Conservation (phyloP, 2,797 vertebrate genomes). For the Myotis planiceps region DNA sequence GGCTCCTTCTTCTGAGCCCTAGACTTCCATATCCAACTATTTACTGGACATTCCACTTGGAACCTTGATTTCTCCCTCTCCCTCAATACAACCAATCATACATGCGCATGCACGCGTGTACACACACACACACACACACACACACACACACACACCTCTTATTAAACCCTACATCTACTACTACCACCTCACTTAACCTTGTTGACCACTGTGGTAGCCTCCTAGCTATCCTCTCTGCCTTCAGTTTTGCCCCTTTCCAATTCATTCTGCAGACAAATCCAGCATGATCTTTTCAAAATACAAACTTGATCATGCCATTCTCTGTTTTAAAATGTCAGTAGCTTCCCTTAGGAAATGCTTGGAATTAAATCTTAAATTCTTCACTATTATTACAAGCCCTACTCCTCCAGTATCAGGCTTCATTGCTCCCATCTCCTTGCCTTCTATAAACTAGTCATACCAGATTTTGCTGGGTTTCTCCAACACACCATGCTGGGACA, state of each 20-base stretch:
- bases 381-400: neutral
- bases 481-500: neutral
- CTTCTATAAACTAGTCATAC: neutral
- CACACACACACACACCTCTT: neutral
- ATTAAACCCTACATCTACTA: neutral
- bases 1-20: neutral
- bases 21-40: neutral
- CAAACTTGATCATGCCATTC: neutral
- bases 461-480: neutral
- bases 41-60: neutral
- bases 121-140: fast-evolving
- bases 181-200: neutral
- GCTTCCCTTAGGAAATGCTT: slow-evolving; percentile 3
- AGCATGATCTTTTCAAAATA: neutral
- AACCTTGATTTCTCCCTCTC: neutral
- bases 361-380: neutral
- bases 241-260: neutral
- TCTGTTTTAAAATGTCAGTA: neutral
- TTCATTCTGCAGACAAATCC: neutral
- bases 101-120: neutral
- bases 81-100: neutral
- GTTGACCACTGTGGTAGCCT: neutral
- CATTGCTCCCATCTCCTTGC: neutral
- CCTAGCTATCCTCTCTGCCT: neutral
- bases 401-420: neutral